These are phyloP conservation scores for Metellina segmentata DNA, from an alignment of 2,888 invertebrate species.

Conservation along the genomic window DNA sequence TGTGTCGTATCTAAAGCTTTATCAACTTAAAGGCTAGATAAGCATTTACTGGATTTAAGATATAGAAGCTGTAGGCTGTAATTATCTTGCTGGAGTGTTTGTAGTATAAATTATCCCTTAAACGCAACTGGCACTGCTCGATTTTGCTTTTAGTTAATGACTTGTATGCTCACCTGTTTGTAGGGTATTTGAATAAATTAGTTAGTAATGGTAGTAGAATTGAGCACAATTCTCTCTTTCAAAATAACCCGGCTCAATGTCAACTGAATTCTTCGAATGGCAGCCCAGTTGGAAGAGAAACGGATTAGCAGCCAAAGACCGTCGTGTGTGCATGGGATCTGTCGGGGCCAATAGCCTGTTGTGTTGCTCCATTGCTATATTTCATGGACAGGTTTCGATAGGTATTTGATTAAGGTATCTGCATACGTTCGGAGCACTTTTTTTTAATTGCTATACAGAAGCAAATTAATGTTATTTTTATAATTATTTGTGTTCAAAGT, in stretches of 20 bases:
- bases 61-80: background rate
- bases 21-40: background rate
- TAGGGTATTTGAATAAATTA: conserved; percentile 33
- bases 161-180: background rate
- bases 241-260: background rate
- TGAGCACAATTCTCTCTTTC: background rate
- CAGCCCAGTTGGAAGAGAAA: too few relatives aligned
- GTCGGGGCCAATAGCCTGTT: too few relatives aligned
- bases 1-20: background rate
- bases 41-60: background rate
- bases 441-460: too few relatives aligned
- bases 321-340: too few relatives aligned
- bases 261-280: too few relatives aligned
- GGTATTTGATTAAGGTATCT: too few relatives aligned
- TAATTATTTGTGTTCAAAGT: too few relatives aligned
- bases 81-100: background rate
- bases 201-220: background rate
- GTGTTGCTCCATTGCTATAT: too few relatives aligned
- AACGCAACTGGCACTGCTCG: background rate
- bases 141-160: conserved; percentile 15
- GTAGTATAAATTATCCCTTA: conserved; percentile 14
- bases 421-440: too few relatives aligned
- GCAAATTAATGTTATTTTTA: too few relatives aligned
- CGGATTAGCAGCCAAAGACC: too few relatives aligned
- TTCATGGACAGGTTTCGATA: too few relatives aligned